Conservation (phyloP, 2,113 vertebrate species). For the Pelmatolapia mariae region DNA sequence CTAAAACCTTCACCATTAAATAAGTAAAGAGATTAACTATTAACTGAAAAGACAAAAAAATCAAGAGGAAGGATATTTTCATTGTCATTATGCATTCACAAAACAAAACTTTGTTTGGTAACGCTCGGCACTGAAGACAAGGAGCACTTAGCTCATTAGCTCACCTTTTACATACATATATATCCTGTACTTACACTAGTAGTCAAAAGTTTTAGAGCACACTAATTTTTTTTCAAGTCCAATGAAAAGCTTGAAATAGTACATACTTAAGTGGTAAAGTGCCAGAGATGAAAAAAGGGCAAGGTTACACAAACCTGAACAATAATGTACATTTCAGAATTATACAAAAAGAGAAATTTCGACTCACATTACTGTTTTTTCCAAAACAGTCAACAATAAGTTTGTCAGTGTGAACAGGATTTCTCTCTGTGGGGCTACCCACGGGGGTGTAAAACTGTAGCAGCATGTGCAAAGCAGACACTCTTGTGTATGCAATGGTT, state of each 20-base stretch:
- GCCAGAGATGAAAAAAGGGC: rapidly evolving
- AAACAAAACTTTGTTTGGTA: not conserved
- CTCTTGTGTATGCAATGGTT: not conserved
- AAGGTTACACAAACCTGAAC: not conserved
- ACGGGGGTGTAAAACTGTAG: not conserved
- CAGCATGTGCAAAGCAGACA: not conserved
- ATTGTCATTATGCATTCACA: not conserved
- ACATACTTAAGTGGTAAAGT: not conserved
- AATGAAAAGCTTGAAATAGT: not conserved
- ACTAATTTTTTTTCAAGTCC: not conserved
- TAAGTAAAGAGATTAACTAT: rapidly evolving
- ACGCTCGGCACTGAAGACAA: rapidly evolving
- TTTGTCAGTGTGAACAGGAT: not conserved
- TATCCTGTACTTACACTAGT: rapidly evolving
- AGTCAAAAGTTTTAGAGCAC: rapidly evolving
- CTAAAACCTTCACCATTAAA: not conserved
- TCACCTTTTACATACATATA: not conserved
- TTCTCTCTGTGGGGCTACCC: not conserved
- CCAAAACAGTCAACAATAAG: not conserved
- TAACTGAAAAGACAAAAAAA: not conserved
- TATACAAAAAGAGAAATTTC: not conserved
- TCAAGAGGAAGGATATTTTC: not conserved
- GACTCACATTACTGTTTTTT: rapidly evolving
- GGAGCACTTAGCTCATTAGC: rapidly evolving
- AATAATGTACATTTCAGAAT: not conserved